Evolutionary conservation across 2,113 vertebrate genomes (phyloP), one percentile per base, ranked within the genome.

Genomic region (Dendrocopos noguchii): DNA sequence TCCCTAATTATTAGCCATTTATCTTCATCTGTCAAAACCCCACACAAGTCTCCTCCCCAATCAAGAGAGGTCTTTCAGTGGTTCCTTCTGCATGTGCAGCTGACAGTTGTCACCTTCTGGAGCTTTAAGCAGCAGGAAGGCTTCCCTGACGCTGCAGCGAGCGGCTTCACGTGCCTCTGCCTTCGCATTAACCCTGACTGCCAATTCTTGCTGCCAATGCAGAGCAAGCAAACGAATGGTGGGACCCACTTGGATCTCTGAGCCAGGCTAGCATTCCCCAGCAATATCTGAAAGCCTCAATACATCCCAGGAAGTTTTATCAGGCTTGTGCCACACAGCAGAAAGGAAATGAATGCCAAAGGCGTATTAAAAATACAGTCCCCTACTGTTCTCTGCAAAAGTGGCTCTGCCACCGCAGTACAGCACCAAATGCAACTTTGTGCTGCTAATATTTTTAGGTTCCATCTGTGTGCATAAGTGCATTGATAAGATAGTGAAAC

Each of bases 371-470:
- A 84, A 91, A 85, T 57, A 47, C 4, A 47, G 42, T 14, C n/a
- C 18, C 2, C 0, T 28, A 31, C 21, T 71, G 64, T 52, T 90
- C 53, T 83, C 74, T 6, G 15, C 71, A 85, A 91, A 83, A 59
- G 24, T 15, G 55, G 4, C 42, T 95, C 56, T 82, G 10, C 60
- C 84, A 86, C 86, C 85, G 52, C 22, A 25, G 80, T 75, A 50
- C 47, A 80, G 25, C 44, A 53, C 9, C 74, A 56, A 75, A 93
- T 61, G 34, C 64, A 91, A 74, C 60, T 80, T 70, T 67, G 46
- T 83, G 52, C 57, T 93, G 84, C 67, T 90, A 76, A 83, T 93
- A 52, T 66, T 91, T 95, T 91, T 72, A 68, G 10, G 71, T 92
- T 75, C 68, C 6, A 10, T 60, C 64, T 82, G 25, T 39, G 60